Evolutionary conservation across 2,113 vertebrate genomes (phyloP).

Genomic region (Pterophyllum scalare): DNA sequence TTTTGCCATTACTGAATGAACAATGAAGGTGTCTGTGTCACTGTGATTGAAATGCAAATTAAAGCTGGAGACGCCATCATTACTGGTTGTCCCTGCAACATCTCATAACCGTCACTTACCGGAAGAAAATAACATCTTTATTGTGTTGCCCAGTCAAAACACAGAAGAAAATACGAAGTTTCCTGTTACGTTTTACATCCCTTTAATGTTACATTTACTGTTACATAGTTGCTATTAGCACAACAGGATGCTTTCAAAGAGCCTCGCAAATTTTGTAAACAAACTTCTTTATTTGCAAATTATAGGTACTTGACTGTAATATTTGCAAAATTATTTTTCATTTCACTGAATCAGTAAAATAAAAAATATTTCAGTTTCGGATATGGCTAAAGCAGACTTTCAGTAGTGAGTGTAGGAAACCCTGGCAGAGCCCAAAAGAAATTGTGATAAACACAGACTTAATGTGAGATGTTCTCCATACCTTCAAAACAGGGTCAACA

Average conservation of each 20-base stretch:
- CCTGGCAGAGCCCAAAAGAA: neutral
- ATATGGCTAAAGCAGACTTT: neutral
- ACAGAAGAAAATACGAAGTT: neutral
- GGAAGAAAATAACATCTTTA: neutral
- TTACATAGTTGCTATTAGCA: neutral
- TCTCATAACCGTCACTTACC: conserved; percentile 1
- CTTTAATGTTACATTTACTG: neutral
- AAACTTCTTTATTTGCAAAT: too few species aligned
- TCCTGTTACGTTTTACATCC: neutral
- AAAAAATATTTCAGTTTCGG: neutral
- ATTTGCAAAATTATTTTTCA: neutral
- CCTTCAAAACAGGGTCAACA: too few species aligned
- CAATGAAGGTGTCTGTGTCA: conserved; percentile 9
- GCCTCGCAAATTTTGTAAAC: too few species aligned
- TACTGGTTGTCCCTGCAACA: neutral
- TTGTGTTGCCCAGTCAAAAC: neutral
- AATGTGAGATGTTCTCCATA: too few species aligned
- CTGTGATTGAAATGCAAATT: conserved; percentile 11
- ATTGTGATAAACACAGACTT: neutral
- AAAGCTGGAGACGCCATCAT: conserved; percentile 9
- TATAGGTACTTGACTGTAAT: neutral
- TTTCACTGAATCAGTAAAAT: neutral
- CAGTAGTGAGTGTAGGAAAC: neutral
- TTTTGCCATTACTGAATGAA: conserved; percentile 9
- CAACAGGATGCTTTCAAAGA: neutral